Evolutionary conservation across 2,113 vertebrate genomes (phyloP).

Genomic region (Campylomormyrus numenius): DNA sequence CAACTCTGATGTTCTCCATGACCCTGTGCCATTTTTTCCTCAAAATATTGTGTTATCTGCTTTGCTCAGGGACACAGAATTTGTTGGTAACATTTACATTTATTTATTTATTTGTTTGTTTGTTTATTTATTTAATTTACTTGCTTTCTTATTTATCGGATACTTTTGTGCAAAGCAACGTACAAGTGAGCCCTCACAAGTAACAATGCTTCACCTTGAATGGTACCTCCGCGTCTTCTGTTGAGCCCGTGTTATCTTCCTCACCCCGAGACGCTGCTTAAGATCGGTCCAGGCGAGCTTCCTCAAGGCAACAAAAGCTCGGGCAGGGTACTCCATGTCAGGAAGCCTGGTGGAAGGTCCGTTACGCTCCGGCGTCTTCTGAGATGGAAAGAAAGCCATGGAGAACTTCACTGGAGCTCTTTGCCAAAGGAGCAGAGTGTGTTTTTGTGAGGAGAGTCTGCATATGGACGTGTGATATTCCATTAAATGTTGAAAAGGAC

Average conservation of each 20-base stretch:
- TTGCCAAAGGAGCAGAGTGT: not conserved
- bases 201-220: not conserved
- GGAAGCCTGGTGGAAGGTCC: not conserved
- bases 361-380: not conserved
- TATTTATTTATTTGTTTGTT: not conserved
- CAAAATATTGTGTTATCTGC: not conserved
- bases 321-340: not conserved
- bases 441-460: not conserved
- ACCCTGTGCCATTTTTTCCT: not conserved
- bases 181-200: not conserved
- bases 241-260: not conserved
- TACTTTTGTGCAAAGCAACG: not conserved
- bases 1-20: not conserved
- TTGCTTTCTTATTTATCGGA: not conserved
- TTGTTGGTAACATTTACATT: not conserved
- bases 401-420: not conserved
- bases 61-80: conserved; percentile 4
- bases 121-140: not conserved
- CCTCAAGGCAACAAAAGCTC: not conserved
- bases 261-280: not conserved
- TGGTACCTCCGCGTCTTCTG: not conserved
- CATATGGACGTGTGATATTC: not conserved
- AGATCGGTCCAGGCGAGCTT: not conserved
- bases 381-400: not conserved
- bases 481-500: not conserved